Percentiles rank a stretch among this genome's conserved stretches.
Evolutionary conservation across 2,113 vertebrate genomes (phyloP).

Genomic region (Gracilinanus agilis): DNA sequence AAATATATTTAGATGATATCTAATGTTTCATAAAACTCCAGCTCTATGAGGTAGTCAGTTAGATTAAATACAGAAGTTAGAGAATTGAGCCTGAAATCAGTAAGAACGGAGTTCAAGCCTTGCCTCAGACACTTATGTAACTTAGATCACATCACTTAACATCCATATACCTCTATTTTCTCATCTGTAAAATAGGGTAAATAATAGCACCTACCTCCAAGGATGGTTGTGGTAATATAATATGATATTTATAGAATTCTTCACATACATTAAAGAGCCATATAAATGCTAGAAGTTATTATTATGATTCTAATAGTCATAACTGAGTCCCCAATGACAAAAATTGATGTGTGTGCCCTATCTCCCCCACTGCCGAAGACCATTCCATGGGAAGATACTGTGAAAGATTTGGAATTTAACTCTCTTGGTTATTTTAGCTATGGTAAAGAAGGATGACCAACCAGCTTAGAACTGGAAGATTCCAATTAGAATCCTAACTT

Average conservation of each 20-base stretch:
- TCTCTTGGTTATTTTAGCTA: neutral
- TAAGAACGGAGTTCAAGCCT: neutral
- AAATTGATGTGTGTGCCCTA: neutral
- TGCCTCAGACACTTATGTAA: neutral
- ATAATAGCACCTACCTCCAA: neutral
- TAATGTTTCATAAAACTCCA: neutral
- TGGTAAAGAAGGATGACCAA: neutral
- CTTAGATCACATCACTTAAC: neutral
- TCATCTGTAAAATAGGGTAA: neutral
- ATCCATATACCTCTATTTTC: neutral
- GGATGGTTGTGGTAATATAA: neutral
- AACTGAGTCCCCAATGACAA: conserved; percentile 19
- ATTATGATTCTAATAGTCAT: conserved; percentile 16
- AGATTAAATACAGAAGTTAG: neutral
- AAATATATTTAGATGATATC: neutral
- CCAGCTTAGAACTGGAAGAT: neutral
- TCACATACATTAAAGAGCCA: neutral
- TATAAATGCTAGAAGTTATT: neutral
- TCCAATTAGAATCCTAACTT: neutral
- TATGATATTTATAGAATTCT: neutral
- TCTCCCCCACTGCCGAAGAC: neutral
- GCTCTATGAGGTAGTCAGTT: neutral
- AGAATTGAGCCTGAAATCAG: neutral
- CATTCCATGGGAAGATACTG: conserved; percentile 1
- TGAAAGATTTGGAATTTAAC: conserved; percentile 62